Conservation (phyloP, 2,888 invertebrate species). For the Drosophila demipolita region DNA sequence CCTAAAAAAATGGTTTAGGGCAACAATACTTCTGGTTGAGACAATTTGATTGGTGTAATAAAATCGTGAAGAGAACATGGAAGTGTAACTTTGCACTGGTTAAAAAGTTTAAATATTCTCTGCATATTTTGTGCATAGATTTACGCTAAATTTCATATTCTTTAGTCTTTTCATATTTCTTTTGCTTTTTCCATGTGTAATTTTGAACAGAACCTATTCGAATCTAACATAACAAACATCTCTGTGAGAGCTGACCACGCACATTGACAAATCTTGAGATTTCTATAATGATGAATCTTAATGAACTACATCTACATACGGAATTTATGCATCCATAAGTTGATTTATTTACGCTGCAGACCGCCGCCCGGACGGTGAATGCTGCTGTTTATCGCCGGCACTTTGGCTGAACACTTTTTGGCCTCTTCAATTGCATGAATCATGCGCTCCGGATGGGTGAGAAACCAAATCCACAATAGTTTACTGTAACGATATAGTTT, state of each 20-base stretch:
- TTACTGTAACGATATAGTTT: constrained; percentile 81
- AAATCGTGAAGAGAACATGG: background rate
- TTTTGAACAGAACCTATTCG: background rate
- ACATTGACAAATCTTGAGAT: background rate
- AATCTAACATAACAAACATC: no score
- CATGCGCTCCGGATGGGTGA: constrained; percentile 84
- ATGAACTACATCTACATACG: background rate
- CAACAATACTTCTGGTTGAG: background rate
- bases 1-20: background rate
- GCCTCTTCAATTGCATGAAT: constrained; percentile 83
- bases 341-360: constrained; percentile 63
- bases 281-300: background rate
- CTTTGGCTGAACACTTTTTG: constrained; percentile 78
- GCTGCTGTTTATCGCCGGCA: constrained; percentile 60
- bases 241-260: background rate
- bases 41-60: background rate
- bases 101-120: no score
- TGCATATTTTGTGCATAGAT: no score
- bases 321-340: no score
- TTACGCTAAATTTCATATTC: background rate
- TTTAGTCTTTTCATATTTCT: background rate
- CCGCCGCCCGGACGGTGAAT: constrained; percentile 51
- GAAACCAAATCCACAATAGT: constrained; percentile 84
- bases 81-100: background rate
- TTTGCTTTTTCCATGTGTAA: background rate